These are phyloP conservation scores for Diaperis boleti DNA, from an alignment of 2,888 invertebrate genomes.

Conservation along the genomic window DNA sequence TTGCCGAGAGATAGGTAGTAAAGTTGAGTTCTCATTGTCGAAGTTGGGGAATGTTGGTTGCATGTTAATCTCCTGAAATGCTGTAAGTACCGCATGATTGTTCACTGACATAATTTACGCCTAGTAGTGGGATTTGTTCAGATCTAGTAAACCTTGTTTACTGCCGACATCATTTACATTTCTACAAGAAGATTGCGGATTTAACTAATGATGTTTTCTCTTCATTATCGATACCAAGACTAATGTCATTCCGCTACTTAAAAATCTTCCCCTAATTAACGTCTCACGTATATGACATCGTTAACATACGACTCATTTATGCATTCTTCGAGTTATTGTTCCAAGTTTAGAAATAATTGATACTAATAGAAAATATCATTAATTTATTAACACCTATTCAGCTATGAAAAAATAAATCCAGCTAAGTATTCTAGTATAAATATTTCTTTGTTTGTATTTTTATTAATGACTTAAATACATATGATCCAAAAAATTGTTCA, in stretches of 20 bases:
- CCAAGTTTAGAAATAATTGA: too few relatives aligned
- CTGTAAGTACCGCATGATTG: constrained; percentile 65
- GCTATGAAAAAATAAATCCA: too few relatives aligned
- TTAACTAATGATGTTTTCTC: constrained; percentile 54
- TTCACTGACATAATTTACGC: constrained; percentile 66
- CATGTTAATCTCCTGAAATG: constrained; percentile 64
- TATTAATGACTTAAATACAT: too few relatives aligned
- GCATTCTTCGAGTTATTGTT: background rate
- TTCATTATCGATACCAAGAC: constrained; percentile 45
- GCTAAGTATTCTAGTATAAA: too few relatives aligned
- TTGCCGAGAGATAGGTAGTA: constrained; percentile 62
- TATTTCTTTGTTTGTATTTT: too few relatives aligned
- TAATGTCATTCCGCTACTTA: constrained; percentile 26
- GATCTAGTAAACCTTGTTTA: constrained; percentile 61
- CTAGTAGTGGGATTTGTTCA: constrained; percentile 64
- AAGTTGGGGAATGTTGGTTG: constrained; percentile 59
- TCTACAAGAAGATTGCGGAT: constrained; percentile 56
- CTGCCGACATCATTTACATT: constrained; percentile 59
- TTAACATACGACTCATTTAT: background rate
- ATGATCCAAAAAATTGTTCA: too few relatives aligned
- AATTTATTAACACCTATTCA: too few relatives aligned
- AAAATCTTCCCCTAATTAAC: constrained; percentile 27
- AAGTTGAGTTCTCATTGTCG: constrained; percentile 63
- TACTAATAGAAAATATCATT: too few relatives aligned
- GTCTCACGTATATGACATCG: constrained; percentile 7